Base-by-base conservation (phyloP, 2,797 vertebrate species). In the Lithobates pipiens region DNA sequence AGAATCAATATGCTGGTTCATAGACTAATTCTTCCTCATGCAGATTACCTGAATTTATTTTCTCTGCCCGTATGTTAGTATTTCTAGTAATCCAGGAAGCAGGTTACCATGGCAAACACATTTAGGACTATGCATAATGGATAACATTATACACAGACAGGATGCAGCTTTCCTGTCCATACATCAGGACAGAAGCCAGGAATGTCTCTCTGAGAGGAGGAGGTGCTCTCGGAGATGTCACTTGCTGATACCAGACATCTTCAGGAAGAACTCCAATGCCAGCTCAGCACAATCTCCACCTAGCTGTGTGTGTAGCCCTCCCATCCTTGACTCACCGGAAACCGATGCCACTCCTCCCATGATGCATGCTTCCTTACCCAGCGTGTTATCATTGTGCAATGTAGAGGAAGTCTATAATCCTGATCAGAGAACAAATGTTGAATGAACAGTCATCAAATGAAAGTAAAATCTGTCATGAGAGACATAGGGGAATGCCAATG, bases 241-340 rank as follows among this genome's bases (percentile, higher is more conserved):
- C 23, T 39, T 63, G 69, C 70, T 74, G 54, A 54, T 27, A 74
- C 34, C 61, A 65, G 72, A 65, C 57, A 23, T 44, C 46, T 36
- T 67, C 27, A 46, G 61, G n/a, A 46, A 74, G 42, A 39, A 32
- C 70, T 25, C 42, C 42, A 68, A 2, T 83, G 73, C 81, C 81
- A 76, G 82, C 82, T 83, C 82, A 83, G 82, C 82, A 68, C 61
- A 76, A 32, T 44, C 81, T 42, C 11, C 54, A 63, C 46, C 80
- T 61, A 39, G 39, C 71, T 39, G 44, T 25, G 9, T 36, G 36
- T 39, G 39, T 6, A 39, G 39, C 8, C 39, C 6, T 39, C 9
- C 39, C 27, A 23, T 32, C 11, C 25, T 10, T 18, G 10, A 21
- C 39, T 3, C 36, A 46, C 3, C 61, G 39, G 34, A 46, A 68